These are phyloP conservation scores for Rhabdomys dilectus DNA, from an alignment of 2,113 vertebrate genomes.

Conservation along the genomic window DNA sequence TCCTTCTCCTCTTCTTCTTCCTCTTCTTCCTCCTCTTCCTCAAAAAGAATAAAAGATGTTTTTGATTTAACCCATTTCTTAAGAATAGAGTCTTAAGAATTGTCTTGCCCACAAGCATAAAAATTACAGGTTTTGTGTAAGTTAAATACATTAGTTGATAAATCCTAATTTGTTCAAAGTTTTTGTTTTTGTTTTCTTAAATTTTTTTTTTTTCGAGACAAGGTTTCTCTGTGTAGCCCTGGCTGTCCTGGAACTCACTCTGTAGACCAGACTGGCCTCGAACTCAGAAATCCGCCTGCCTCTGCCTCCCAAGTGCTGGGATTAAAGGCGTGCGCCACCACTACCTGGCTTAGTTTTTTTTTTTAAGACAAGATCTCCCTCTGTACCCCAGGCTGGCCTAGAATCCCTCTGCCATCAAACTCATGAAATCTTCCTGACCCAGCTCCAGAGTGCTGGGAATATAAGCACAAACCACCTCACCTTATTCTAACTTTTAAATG, in stretches of 20 bases:
- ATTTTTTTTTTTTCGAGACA: not conserved
- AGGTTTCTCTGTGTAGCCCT: not conserved
- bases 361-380: not conserved
- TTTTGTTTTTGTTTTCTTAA: not conserved
- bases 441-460: not conserved
- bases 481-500: not conserved
- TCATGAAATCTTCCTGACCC: not conserved
- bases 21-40: not conserved
- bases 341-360: too few relatives aligned
- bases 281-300: too few relatives aligned
- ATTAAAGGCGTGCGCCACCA: too few relatives aligned
- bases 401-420: not conserved
- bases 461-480: not conserved
- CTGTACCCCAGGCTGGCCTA: not conserved
- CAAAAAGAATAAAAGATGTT: too few relatives aligned
- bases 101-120: conserved; percentile 16
- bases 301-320: too few relatives aligned
- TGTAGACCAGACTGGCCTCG: not conserved
- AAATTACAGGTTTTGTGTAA: conserved; percentile 39
- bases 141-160: not conserved
- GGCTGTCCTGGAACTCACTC: not conserved
- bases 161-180: not conserved
- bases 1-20: not conserved
- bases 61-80: conserved; percentile 27
- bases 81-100: conserved; percentile 23